Base-by-base conservation (phyloP, 2,113 vertebrate genomes). In the Sturnira hondurensis region DNA sequence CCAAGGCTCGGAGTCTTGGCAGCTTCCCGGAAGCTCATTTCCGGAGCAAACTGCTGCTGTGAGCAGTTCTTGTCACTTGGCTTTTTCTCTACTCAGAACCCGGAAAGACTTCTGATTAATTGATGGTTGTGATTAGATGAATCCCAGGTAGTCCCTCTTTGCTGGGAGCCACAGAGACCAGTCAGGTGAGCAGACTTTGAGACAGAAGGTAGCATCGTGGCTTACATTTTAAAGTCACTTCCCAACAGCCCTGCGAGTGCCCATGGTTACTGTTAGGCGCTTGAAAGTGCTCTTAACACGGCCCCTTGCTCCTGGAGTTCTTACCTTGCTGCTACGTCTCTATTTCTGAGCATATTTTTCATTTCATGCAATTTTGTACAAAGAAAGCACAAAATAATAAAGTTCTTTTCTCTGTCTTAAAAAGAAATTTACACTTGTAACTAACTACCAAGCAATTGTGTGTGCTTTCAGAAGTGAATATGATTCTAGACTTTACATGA, bases 321-420 rank as follows among this genome's bases (percentile, higher is more conserved):
- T 50, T 58, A 10, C 33, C 86, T 16, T 36, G 14, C 47, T 52
- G 54, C 81, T 54, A 3, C 81, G 41, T 50, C 43, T 67, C 26
- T 65, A 4, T 31, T 70, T 78, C 52, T n/a, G 3, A 87, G 50
- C 43, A 4, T n/a, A 22, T 43, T 71, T 91, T 90, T 94, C 73
- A 91, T 94, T 85, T 87, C 77, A 41, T 58, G 31, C 38, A 81
- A 1, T 80, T 87, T 86, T 85, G 24, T 76, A 15, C 36, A 86
- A 83, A 84, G 56, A 68, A 82, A 82, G 14, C 19, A 78, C 52
- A 74, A 85, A 78, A 70, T 43, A 67, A 20, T 80, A 63, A 45
- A 41, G 26, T 63, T 52, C 14, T 28, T 71, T n/a, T 28, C 86
- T 89, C 11, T 43, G 26, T 81, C 50, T 63, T 78, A 54, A 38